Evolutionary conservation across 2,113 vertebrate genomes (phyloP).

Genomic region (Poecilia latipinna): DNA sequence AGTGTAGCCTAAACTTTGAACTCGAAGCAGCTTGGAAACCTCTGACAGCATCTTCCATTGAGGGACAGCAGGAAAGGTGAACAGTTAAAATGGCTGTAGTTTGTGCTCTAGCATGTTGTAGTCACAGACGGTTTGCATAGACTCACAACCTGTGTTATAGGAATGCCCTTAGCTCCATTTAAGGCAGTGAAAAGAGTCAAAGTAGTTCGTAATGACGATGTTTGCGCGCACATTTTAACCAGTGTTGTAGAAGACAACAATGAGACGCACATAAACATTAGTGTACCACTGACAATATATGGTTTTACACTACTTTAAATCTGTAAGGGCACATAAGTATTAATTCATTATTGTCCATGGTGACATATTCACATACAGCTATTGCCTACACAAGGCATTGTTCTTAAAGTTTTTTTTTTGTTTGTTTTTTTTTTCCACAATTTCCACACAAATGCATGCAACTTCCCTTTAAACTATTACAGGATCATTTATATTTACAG

Average conservation of each 20-base stretch:
- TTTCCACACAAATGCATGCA: slow-evolving; percentile 17
- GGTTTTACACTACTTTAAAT: not conserved
- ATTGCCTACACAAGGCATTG: slow-evolving; percentile 46
- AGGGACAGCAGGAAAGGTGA: slow-evolving; percentile 3
- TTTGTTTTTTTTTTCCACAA: not conserved
- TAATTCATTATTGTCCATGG: slow-evolving; percentile 25
- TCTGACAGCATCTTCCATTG: slow-evolving; percentile 5
- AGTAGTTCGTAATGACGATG: not conserved
- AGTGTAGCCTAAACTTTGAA: slow-evolving; percentile 33
- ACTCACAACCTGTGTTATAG: slow-evolving; percentile 11
- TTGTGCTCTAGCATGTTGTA: slow-evolving; percentile 24
- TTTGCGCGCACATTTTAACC: slow-evolving; percentile 34
- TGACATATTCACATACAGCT: slow-evolving; percentile 16
- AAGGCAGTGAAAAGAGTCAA: slow-evolving; percentile 61
- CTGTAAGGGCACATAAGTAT: not conserved
- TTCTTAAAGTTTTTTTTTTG: not conserved
- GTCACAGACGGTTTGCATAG: slow-evolving; percentile 1
- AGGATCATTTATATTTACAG: slow-evolving; percentile 24
- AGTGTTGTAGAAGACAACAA: not conserved
- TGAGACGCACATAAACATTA: not conserved
- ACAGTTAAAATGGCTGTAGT: slow-evolving; percentile 28
- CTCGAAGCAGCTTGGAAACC: slow-evolving; percentile 25
- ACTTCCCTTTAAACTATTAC: slow-evolving; percentile 30
- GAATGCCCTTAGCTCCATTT: slow-evolving; percentile 54
- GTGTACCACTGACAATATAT: not conserved